Conservation (phyloP, 2,113 vertebrate species). For the Lamprotornis superbus region DNA sequence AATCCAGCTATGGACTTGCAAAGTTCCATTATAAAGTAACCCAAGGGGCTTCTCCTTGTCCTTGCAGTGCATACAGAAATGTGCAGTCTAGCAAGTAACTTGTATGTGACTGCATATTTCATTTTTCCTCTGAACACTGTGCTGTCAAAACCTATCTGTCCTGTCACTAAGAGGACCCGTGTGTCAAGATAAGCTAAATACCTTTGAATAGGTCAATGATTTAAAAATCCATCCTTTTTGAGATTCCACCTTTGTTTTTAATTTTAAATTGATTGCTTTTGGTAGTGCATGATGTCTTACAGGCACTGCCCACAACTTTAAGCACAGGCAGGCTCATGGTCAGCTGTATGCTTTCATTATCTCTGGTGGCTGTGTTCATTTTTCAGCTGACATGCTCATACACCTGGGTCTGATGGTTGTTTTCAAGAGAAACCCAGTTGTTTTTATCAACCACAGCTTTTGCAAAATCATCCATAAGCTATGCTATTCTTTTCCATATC, state of each 20-base stretch:
- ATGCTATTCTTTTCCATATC: not conserved
- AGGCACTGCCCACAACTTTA: not conserved
- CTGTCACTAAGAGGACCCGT: not conserved
- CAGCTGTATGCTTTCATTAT: not conserved
- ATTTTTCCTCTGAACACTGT: not conserved
- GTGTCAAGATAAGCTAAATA: not conserved
- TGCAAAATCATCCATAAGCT: not conserved
- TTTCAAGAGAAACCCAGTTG: not conserved
- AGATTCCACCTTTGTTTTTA: not conserved
- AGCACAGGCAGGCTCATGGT: not conserved
- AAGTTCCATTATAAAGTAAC: constrained; percentile 43
- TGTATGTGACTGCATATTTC: constrained; percentile 45
- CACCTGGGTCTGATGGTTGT: not conserved
- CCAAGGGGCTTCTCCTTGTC: constrained; percentile 55
- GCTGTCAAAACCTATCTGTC: not conserved
- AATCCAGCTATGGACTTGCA: constrained; percentile 28
- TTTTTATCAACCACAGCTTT: not conserved
- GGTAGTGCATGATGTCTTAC: not conserved
- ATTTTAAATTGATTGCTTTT: not conserved
- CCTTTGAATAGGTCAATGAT: not conserved
- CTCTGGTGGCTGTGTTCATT: not conserved
- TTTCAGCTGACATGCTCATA: not conserved
- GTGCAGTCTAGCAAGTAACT: constrained; percentile 31
- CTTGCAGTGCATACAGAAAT: constrained; percentile 27
- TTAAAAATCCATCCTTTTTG: not conserved